These are phyloP conservation scores for Dasyornis broadbenti DNA, from an alignment of 2,113 vertebrate genomes.

Conservation along the genomic window DNA sequence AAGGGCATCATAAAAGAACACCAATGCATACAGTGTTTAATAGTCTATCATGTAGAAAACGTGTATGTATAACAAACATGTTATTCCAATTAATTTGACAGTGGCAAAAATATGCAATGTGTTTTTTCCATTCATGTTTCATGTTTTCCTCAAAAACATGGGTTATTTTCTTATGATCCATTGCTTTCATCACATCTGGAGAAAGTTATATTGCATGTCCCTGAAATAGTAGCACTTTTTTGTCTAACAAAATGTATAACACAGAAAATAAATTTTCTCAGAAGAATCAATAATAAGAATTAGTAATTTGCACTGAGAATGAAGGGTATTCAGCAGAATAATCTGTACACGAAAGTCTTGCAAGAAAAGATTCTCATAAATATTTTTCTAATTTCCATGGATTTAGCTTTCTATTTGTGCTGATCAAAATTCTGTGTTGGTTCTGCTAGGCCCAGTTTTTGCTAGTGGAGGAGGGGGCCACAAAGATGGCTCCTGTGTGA, in stretches of 20 bases:
- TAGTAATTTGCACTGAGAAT: not conserved
- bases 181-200: not conserved
- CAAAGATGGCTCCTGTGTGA: too few relatives aligned
- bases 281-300: not conserved
- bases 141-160: not conserved
- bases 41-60: not conserved
- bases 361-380: not conserved
- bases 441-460: too few relatives aligned
- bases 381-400: not conserved
- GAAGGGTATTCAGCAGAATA: not conserved
- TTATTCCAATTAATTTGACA: not conserved
- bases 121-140: not conserved
- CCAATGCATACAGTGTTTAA: not conserved
- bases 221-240: not conserved
- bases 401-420: not conserved
- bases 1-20: not conserved
- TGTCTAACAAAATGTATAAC: not conserved
- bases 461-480: too few relatives aligned
- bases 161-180: not conserved
- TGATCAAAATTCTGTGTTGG: not conserved
- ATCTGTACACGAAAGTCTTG: not conserved
- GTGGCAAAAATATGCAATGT: not conserved
- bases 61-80: not conserved
- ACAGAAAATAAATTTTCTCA: not conserved
- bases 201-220: not conserved